Percentiles rank a stretch among this genome's conserved stretches.
phyloP scores from a whole-genome alignment of 2,888 invertebrate species.

The Amblyteles armatorius region DNA sequence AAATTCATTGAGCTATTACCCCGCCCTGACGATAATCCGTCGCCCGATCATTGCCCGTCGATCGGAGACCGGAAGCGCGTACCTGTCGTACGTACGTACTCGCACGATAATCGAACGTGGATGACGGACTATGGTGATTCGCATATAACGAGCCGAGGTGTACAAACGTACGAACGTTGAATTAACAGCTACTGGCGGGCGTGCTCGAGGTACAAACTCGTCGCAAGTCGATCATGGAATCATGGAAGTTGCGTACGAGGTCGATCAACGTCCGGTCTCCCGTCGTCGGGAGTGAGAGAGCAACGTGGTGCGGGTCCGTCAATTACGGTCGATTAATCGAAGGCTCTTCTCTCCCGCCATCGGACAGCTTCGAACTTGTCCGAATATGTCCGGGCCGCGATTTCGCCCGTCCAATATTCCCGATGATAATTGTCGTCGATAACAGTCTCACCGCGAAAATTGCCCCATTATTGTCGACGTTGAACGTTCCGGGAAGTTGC shows the following conservation, averaged over 20 bases:
- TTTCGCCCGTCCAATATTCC: conserved; percentile 7
- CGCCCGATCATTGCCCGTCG: background rate
- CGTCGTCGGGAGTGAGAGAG: conserved; percentile 1
- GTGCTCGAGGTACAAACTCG: conserved; percentile 51
- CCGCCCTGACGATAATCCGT: conserved; percentile 14
- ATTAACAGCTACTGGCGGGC: conserved; percentile 16
- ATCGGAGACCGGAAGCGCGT: conserved; percentile 32
- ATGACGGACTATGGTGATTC: conserved; percentile 49
- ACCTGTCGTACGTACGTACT: background rate
- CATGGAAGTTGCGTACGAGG: conserved; percentile 50
- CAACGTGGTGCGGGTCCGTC: conserved; percentile 35
- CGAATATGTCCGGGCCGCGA: background rate
- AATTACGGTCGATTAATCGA: conserved; percentile 67
- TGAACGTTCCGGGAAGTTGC: too few species aligned
- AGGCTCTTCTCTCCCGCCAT: background rate
- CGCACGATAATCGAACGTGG: conserved; percentile 16
- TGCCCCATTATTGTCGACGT: background rate
- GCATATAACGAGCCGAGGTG: conserved; percentile 26
- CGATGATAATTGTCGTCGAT: conserved; percentile 15
- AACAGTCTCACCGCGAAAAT: background rate
- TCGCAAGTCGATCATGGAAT: conserved; percentile 49
- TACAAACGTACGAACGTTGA: conserved; percentile 3
- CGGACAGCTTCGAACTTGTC: background rate
- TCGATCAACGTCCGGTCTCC: conserved; percentile 51
- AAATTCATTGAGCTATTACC: conserved; percentile 31